A percentile compares a stretch with the other conserved stretches of the same genome.
These are phyloP conservation scores for Drosophila mimica DNA, from an alignment of 2,888 invertebrate species.

Conservation along the genomic window DNA sequence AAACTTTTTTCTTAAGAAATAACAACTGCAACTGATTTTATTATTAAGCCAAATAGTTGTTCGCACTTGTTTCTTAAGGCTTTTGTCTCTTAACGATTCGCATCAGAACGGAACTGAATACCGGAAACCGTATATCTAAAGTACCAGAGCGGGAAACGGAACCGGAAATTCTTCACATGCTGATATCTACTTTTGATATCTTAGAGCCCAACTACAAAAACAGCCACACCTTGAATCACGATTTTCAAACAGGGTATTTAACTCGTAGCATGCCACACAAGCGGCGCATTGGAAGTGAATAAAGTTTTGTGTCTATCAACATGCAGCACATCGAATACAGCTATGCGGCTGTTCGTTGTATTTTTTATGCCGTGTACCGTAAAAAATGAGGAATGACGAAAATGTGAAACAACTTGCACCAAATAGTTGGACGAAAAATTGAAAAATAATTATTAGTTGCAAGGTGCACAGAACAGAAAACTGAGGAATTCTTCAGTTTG, in stretches of 20 bases:
- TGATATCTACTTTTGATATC: neutral
- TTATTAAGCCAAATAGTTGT: neutral
- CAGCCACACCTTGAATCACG: no score
- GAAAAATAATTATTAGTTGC: neutral
- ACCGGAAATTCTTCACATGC: neutral
- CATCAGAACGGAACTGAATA: neutral
- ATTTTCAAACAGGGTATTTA: conserved; percentile 29
- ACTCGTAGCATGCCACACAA: conserved; percentile 28
- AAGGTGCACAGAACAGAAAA: neutral
- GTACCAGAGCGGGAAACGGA: neutral
- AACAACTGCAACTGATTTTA: neutral
- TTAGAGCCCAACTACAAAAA: neutral
- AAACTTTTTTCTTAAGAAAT: neutral
- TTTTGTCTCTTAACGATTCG: neutral
- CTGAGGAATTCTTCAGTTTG: neutral
- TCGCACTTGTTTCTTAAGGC: no score
- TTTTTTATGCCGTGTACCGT: conserved; percentile 16
- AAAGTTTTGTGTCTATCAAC: conserved; percentile 76
- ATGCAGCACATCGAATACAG: conserved; percentile 57
- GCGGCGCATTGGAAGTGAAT: conserved; percentile 53
- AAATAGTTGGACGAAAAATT: conserved; percentile 19
- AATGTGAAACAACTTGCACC: conserved; percentile 26
- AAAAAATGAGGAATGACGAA: conserved; percentile 24
- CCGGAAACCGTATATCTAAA: accelerated
- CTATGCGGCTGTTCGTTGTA: conserved; percentile 26